Evolutionary conservation across 2,113 vertebrate genomes (phyloP), one percentile per base, ranked within the genome.

Genomic region (Toxotes jaculatrix): DNA sequence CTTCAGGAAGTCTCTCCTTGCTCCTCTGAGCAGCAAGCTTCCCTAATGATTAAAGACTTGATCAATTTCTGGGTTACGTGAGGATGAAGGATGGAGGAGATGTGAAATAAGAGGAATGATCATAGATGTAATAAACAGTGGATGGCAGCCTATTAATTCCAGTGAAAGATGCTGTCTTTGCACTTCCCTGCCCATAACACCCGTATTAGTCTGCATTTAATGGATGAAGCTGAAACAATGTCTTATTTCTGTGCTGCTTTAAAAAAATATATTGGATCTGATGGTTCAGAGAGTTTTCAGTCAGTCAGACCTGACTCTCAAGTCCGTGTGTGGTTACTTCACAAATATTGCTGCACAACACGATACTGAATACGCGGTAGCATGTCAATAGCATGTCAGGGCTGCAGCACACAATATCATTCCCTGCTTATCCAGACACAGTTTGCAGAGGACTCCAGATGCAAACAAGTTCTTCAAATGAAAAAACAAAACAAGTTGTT

Each of bases 21-120:
- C 76, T 77, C 51, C 70, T 68, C 38, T 75, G 79, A 85, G 82
- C 69, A 64, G 49, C 73, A 47, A 12, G 17, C 68, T 45, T 62
- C 62, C 53, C 80, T 23, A 49, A 66, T 86, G 77, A 84, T 90
- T 86, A 75, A 82, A 77, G 69, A 70, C 61, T 57, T 74, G 76
- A 84, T 90, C 79, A 77, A 42, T 74, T 74, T 66, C 76, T 43
- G 60, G 47, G n/a, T 74, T 62, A 38, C 47, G 59, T 34, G 66
- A 73, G 57, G 59, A 85, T 80, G 75, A 60, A 32, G 38, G 55
- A 84, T 56, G 57, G 49, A 49, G 42, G 66, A 19, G 74, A 72
- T 43, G 27, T 64, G 38, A 74, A 71, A 59, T 57, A 61, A 53
- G 78, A 72, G 72, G 51, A 71, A 43, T 56, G 65, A 59, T 82